A percentile compares a stretch with the other conserved stretches of the same genome.
These are phyloP conservation scores for Cantharis rustica DNA, from an alignment of 2,888 invertebrate genomes.

Conservation along the genomic window DNA sequence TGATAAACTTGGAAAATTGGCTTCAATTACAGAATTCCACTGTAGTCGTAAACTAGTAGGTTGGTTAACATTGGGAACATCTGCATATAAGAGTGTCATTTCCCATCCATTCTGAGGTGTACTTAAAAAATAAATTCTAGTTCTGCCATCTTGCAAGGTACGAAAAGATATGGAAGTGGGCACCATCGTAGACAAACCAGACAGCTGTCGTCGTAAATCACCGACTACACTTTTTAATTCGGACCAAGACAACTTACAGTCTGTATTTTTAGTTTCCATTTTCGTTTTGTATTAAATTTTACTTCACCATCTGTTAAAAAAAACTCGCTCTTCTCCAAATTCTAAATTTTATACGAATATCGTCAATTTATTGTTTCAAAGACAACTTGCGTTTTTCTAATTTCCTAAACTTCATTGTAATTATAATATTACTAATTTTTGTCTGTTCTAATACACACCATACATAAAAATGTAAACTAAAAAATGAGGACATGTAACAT, in stretches of 20 bases:
- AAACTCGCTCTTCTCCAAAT: not conserved
- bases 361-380: not conserved
- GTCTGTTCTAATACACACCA: not conserved
- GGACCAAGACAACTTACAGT: conserved; percentile 67
- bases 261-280: conserved; percentile 26
- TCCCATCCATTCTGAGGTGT: conserved; percentile 89
- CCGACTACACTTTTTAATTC: conserved; percentile 81
- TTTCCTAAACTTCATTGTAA: conserved; percentile 4
- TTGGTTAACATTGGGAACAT: conserved; percentile 70
- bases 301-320: not conserved
- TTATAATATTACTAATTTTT: not conserved
- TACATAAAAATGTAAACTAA: conserved; percentile 3
- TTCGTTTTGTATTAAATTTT: not conserved
- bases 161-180: conserved; percentile 84
- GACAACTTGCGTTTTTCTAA: not conserved
- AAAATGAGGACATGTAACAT: conserved; percentile 9
- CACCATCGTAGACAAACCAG: conserved; percentile 78
- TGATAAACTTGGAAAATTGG: conserved; percentile 69
- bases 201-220: conserved; percentile 78
- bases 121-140: conserved; percentile 87
- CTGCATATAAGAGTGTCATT: conserved; percentile 84
- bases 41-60: conserved; percentile 62
- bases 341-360: not conserved
- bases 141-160: conserved; percentile 76
- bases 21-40: conserved; percentile 84